phyloP scores from a whole-genome alignment of 1,140 invertebrate genomes.

The Pollicipes pollicipes region DNA sequence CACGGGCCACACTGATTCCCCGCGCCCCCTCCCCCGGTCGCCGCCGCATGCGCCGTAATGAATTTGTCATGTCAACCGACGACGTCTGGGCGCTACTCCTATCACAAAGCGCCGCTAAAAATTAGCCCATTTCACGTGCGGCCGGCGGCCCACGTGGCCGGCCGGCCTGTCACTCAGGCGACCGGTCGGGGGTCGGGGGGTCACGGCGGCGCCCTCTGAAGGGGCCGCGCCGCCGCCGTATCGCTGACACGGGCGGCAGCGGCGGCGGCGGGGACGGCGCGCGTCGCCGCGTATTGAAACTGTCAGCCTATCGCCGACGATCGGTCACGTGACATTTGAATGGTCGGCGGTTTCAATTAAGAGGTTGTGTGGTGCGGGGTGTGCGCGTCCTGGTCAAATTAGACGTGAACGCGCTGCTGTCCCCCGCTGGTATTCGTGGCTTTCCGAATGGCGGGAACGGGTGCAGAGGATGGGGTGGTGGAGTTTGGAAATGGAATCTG shows the following conservation, averaged over 20 bases:
- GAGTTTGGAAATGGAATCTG: too few relatives aligned
- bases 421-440: too few relatives aligned
- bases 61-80: background rate
- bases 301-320: background rate
- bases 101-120: background rate
- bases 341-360: background rate
- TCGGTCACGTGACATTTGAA: background rate
- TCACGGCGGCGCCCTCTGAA: background rate
- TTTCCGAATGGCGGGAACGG: too few relatives aligned
- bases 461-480: too few relatives aligned
- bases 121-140: background rate
- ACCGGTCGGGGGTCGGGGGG: background rate
- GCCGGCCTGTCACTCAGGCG: background rate
- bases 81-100: background rate
- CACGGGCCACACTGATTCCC: background rate
- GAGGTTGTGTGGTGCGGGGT: background rate
- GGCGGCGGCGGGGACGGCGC: too few relatives aligned
- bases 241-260: background rate
- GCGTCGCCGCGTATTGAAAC: background rate
- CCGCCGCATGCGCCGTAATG: background rate
- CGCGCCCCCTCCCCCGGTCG: background rate
- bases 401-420: background rate
- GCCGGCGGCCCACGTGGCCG: too few relatives aligned
- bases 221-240: background rate
- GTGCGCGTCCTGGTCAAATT: background rate